Conservation (phyloP, 2,797 vertebrate genomes). For the Xiphophorus birchmanni region DNA sequence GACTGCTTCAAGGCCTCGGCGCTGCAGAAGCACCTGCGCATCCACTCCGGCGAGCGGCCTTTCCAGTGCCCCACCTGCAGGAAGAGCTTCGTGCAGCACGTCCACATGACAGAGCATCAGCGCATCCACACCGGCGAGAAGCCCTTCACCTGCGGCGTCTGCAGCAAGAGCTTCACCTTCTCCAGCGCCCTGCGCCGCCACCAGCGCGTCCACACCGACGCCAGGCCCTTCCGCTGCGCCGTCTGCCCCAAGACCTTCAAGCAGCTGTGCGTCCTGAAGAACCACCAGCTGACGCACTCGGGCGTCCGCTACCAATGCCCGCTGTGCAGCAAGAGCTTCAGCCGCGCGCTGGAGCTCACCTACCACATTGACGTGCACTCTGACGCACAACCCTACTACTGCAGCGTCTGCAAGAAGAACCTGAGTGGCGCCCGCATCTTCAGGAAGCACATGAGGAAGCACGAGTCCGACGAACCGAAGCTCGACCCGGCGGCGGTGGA, state of each 20-base stretch:
- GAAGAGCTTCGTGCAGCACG: constrained; percentile 68
- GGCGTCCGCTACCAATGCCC: constrained; percentile 61
- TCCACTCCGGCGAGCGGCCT: constrained; percentile 67
- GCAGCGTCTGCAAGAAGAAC: constrained; percentile 62
- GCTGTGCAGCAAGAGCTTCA: constrained; percentile 66
- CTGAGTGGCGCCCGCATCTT: constrained; percentile 55
- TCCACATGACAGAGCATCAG: constrained; percentile 69
- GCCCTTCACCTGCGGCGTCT: constrained; percentile 56
- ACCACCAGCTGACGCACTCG: constrained; percentile 57
- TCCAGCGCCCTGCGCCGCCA: constrained; percentile 68
- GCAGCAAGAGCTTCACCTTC: constrained; percentile 66
- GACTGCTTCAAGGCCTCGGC: constrained; percentile 66
- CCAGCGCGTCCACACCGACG: constrained; percentile 58
- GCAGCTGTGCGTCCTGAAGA: constrained; percentile 54
- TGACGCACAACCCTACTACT: constrained; percentile 39
- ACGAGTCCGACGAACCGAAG: neutral
- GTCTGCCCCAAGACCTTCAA: constrained; percentile 58
- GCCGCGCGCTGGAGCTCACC: constrained; percentile 63
- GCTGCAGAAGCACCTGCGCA: constrained; percentile 68
- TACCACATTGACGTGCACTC: constrained; percentile 63
- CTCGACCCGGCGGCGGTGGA: neutral
- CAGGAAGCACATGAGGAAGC: constrained; percentile 64
- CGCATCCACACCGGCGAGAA: constrained; percentile 65
- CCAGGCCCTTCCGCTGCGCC: constrained; percentile 48
- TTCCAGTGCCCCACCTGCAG: constrained; percentile 65